Evolutionary conservation across 2,888 invertebrate genomes (phyloP).

Genomic region (Nematopogon swammerdamellus): DNA sequence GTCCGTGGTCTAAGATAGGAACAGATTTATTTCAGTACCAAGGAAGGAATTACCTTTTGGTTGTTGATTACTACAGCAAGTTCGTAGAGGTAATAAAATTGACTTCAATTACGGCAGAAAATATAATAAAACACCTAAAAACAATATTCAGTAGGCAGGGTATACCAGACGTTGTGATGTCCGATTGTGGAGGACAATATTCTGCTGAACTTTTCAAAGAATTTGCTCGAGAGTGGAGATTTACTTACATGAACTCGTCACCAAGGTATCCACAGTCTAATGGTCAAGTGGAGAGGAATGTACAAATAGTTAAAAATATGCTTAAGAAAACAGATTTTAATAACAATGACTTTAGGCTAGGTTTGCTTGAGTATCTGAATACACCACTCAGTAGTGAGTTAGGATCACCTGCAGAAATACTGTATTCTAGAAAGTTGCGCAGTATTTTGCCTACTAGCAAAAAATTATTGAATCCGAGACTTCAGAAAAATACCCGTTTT

Average conservation of each 20-base stretch:
- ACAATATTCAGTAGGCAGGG: slow-evolving; percentile 4
- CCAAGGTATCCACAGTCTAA: slow-evolving; percentile 12
- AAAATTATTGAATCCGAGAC: slow-evolving; percentile 1
- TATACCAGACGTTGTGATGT: slow-evolving; percentile 4
- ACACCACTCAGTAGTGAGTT: slow-evolving; percentile 3
- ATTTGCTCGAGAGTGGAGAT: slow-evolving; percentile 11
- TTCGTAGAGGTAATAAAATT: slow-evolving; percentile 6
- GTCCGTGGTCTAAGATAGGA: too few species aligned
- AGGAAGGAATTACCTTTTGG: slow-evolving; percentile 4
- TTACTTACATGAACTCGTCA: slow-evolving; percentile 11
- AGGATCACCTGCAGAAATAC: slow-evolving; percentile 4
- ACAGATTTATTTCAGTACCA: slow-evolving; percentile 2
- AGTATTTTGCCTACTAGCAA: slow-evolving; percentile 3
- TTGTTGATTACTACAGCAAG: slow-evolving; percentile 7
- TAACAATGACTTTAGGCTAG: slow-evolving; percentile 5
- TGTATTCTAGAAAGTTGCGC: slow-evolving; percentile 4
- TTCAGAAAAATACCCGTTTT: not conserved
- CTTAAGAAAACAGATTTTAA: slow-evolving; percentile 4
- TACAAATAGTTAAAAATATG: slow-evolving; percentile 12
- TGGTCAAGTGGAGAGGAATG: slow-evolving; percentile 11
- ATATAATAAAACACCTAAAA: slow-evolving; percentile 4
- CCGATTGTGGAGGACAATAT: slow-evolving; percentile 6
- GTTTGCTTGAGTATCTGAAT: slow-evolving; percentile 6
- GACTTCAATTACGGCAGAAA: not conserved
- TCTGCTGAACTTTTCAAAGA: slow-evolving; percentile 5